Evolutionary conservation across 2,797 vertebrate genomes (phyloP), one percentile per base, ranked within the genome.

Genomic region (Oophaga sylvatica): DNA sequence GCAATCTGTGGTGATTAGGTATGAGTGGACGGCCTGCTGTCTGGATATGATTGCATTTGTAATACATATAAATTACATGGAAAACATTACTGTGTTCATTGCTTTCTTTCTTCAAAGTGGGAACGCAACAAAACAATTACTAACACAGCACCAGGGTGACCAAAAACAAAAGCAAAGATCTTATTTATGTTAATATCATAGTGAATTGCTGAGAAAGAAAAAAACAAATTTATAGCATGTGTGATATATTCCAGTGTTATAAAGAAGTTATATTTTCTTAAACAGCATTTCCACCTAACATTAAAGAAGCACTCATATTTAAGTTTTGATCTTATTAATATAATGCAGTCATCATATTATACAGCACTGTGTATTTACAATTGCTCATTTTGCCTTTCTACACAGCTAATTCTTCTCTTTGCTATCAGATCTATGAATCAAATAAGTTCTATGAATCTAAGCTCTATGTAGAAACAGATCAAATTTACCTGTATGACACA

Each of bases 91-190:
- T 62, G 19, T 31, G 53, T 35, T 31, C 17, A 20, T 9, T 70
- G 67, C 29, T 70, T 81, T 56, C 31, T 57, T 83, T 62, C 26
- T 26, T 83, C 70, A 8, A 31, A 62, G 82, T 75, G 56, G 82
- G 81, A 59, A 48, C 31, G 19, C 53, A 20, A 11, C 57, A 71
- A 22, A 59, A 59, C 22, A 83, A 71, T 83, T 60, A 75, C 70
- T 59, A 45, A 19, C n/a, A 60, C 31, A 45, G 68, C 45, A 22
- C 19, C 19, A 60, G 15, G 16, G 11, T 22, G 20, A 41, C 53
- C 68, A 29, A 45, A n/a, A 83, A 73, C 70, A 71, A 45, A 83
- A 73, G 60, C 20, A 45, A 45, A 62, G 79, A 63, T 41, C 53
- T 22, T 70, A 48, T 59, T 73, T 22, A 71, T 73, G 59, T 19